Base-by-base conservation (phyloP, 2,797 vertebrate species). In the Rhyacichthys aspro region DNA sequence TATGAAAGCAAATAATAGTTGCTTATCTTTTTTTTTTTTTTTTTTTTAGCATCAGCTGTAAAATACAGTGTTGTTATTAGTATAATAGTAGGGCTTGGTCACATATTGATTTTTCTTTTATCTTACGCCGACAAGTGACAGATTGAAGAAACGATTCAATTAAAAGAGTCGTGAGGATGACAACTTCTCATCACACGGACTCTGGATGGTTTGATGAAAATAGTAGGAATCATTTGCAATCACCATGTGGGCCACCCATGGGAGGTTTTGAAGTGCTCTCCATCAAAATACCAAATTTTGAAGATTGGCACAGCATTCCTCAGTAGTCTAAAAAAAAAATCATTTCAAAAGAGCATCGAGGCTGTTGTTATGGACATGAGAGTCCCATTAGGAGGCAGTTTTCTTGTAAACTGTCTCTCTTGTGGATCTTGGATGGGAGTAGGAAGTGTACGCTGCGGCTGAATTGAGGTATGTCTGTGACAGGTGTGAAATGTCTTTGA, bases 11-110 rank as follows among this genome's bases (percentile, higher is more conserved):
- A 50, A 61, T 42, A 42, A 7, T 23, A 44, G 34, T 46, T 56
- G 19, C 60, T 67, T 63, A 10, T n/a, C 19, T 37, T 63, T 63
- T 65, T 49, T 44, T 45, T 66, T 53, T 60, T 37, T 63, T 63
- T 65, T 49, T 44, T 45, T 66, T 53, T 60, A 36, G 60, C 15
- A 58, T 47, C 41, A 48, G 28, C 12, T 47, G 3, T 36, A 14
- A 43, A 12, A 33, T 43, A 9, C 32, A 11, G 32, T 46, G 7
- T 15, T 12, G 3, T 5, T 14, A 8, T 42, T 34, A 10, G 0
- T 1, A 14, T 16, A 11, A 33, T 19, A 19, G 23, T 9, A 6
- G 14, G 11, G 19, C 1, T 43, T 63, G 36, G 18, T 44, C 46
- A 43, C 17, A n/a, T 36, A 37, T 58, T 14, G 15, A 36, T 44